Conservation (phyloP, 2,797 vertebrate species). For the Otolemur crassicaudatus region DNA sequence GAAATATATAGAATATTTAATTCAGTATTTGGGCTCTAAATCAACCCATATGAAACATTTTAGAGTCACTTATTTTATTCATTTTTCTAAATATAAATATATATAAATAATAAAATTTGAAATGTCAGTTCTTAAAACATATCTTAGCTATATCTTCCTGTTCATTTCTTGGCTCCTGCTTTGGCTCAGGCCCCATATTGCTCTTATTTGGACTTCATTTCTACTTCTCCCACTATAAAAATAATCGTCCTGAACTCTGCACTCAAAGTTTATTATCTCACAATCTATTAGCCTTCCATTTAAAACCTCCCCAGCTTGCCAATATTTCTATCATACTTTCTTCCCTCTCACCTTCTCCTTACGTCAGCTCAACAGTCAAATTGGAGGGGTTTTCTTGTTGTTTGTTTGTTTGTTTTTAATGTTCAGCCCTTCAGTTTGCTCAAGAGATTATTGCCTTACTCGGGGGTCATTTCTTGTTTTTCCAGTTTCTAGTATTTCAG, state of each 20-base stretch:
- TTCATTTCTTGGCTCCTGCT: background rate
- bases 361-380: fast-evolving
- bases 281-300: background rate
- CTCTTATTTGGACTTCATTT: background rate
- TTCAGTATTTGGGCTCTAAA: background rate
- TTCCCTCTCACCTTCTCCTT: background rate
- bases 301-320: background rate
- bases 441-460: background rate
- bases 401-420: background rate
- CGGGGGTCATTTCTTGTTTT: background rate
- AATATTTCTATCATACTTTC: background rate
- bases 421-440: background rate
- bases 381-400: background rate
- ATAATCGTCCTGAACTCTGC: background rate
- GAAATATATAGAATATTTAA: background rate
- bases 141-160: background rate
- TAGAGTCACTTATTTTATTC: background rate
- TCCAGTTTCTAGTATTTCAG: background rate
- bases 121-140: background rate
- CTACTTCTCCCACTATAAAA: background rate
- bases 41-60: background rate
- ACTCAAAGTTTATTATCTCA: background rate
- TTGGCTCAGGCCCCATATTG: background rate
- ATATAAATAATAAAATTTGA: background rate
- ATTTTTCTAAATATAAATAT: background rate